Evolutionary conservation across 37 sponge, comb jelly and placozoan species (phyloP).

Genomic region (Diacarnus erythraeanus): DNA sequence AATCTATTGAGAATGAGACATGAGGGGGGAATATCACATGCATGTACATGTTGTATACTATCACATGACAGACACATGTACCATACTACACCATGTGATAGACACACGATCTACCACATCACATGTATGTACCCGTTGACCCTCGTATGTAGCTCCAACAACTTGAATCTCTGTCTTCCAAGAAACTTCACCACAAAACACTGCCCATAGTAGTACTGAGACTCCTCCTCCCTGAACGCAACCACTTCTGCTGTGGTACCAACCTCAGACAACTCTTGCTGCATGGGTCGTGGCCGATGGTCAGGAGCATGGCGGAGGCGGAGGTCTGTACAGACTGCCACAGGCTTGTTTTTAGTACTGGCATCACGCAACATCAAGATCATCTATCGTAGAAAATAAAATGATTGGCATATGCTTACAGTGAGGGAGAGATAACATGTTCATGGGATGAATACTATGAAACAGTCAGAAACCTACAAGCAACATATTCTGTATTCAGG

Average conservation of each 20-base stretch:
- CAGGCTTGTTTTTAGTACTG: slow-evolving; percentile 24
- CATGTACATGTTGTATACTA: not conserved
- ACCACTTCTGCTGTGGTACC: slow-evolving; percentile 80
- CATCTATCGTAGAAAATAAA: no score
- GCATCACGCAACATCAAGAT: slow-evolving; percentile 51
- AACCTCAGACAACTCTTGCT: slow-evolving; percentile 54
- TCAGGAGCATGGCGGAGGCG: not conserved
- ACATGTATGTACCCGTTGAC: slow-evolving; percentile 47
- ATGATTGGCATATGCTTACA: no score
- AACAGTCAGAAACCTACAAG: no score
- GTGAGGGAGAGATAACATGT: no score
- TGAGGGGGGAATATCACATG: not conserved
- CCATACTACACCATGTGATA: not conserved
- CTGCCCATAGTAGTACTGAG: slow-evolving; percentile 16
- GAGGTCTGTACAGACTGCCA: slow-evolving; percentile 56
- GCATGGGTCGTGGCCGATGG: not conserved
- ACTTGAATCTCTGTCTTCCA: slow-evolving; percentile 60
- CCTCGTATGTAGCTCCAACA: slow-evolving; percentile 47
- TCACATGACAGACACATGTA: not conserved
- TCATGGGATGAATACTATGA: no score
- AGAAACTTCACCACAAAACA: slow-evolving; percentile 63
- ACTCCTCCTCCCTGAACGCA: slow-evolving; percentile 53
- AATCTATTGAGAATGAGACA: slow-evolving; percentile 6
- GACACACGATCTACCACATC: not conserved
- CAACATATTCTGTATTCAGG: not conserved